Percentiles rank a stretch among this genome's conserved stretches.
Conservation (phyloP, 2,888 invertebrate genomes). For the Pristionchus fissidentatus region DNA sequence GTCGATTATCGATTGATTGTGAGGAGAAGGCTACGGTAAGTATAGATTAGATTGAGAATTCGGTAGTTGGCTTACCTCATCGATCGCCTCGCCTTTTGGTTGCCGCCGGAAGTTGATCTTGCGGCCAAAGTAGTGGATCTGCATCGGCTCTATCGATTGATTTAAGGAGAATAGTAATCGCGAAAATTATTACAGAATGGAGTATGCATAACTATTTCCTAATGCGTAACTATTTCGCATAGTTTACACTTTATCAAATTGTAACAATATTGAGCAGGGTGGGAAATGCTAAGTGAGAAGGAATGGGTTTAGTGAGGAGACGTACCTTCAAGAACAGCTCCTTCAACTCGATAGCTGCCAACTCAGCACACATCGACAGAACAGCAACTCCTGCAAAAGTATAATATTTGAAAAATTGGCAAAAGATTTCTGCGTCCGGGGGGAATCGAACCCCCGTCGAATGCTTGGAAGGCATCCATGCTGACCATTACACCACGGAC, state of each 20-base stretch:
- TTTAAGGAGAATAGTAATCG: not conserved
- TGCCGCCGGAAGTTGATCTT: slow-evolving; percentile 73
- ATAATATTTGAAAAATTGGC: not conserved
- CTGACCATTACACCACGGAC: slow-evolving; percentile 59
- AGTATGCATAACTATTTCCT: not conserved
- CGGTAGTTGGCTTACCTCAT: slow-evolving; percentile 50
- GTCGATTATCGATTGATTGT: not conserved
- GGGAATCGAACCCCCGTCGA: slow-evolving; percentile 59
- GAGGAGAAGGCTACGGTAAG: not conserved
- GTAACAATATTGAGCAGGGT: too few species aligned
- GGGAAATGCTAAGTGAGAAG: too few species aligned
- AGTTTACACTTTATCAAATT: too few species aligned
- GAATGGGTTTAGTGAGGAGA: not conserved
- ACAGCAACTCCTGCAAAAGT: slow-evolving; percentile 70
- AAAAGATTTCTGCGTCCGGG: slow-evolving; percentile 52
- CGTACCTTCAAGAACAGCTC: slow-evolving; percentile 71
- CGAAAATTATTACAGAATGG: not conserved
- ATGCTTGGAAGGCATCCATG: slow-evolving; percentile 60
- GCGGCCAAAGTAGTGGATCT: slow-evolving; percentile 71
- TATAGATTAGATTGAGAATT: not conserved
- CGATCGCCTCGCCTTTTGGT: slow-evolving; percentile 68
- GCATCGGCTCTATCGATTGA: not conserved
- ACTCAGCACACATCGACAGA: slow-evolving; percentile 75
- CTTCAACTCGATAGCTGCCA: slow-evolving; percentile 74
- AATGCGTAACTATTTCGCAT: not conserved